Base-by-base conservation (phyloP, 2,797 vertebrate genomes). In the Xiphorhynchus erythropygius region DNA sequence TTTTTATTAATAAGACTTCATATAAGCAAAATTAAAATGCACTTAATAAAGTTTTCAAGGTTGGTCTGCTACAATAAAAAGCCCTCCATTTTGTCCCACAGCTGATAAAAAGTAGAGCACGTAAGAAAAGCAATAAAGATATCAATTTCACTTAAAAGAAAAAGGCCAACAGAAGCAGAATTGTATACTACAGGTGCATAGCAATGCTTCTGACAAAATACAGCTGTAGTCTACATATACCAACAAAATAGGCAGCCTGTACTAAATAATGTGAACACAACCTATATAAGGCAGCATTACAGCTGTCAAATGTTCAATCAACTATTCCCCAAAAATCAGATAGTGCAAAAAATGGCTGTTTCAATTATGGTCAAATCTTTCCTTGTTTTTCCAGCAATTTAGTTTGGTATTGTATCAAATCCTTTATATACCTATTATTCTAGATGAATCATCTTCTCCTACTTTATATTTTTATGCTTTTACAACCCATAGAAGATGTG, bases 351-450 rank as follows among this genome's bases (percentile, higher is more conserved):
- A 94, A 82, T 9, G 22, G 47, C 27, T 62, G 41, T 28, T 78
- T 62, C 74, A 73, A 59, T 78, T 93, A 81, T 2, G 18, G 50
- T 55, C 30, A 88, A 63, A 83, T 47, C 47, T 79, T 47, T 35
- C 53, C 82, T 89, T 87, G 35, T 50, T 94, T 89, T 90, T 55
- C 50, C 49, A 89, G 70, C 32, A 67, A 23, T 79, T 64, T 84
- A 21, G 2, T 55, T 76, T 90, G 59, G 39, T 41, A 32, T 56
- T 18, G 1, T 74, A 79, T 52, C 33, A 84, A 76, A 88, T 79
- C 10, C 14, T 70, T 77, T 46, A 57, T 35, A 50, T 32, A 75
- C 9, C 12, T 41, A 46, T 11, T 33, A 42, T 53, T 79, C 63
- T 32, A 69, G 35, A 27, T 68, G 16, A 19, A 46, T 13, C 11